Evolutionary conservation across 1,140 invertebrate genomes (phyloP), one percentile per base, ranked within the genome.

Genomic region (Hestina assimilis): DNA sequence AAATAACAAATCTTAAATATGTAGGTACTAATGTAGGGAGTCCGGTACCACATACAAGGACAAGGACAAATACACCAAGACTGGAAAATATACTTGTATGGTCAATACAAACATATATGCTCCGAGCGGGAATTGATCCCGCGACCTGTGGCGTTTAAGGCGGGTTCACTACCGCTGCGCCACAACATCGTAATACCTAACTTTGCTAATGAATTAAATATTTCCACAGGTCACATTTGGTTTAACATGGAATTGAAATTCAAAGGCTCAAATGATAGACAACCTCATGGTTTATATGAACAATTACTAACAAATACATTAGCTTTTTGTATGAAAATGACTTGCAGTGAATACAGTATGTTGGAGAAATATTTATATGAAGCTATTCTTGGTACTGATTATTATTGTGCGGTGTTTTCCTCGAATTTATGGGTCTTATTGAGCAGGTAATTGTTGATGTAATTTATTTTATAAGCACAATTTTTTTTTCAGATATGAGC

Each of bases 401-500:
- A 52, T 35, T 67, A 59, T 3, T 66, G 26, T 11, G 79, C 75
- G 4, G 19, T 82, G 6, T 84, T 87, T 60, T 64, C 72, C 9
- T 65, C 71, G 0, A 72, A 79, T 50, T 38, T 82, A 6, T 87
- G 78, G 83, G 11, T 59, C 9, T 19, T 74, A 4, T 38, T 84
- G 26, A 65, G 72, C 26, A 80, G 75, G 83, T 84, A 57, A 61
- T 42, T 45, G 31, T 55, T 59, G 28, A 43, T 45, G 3, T 42
- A 8, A 19, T 42, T 26, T 5, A 31, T 48, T 43, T n/a, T n/a
- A n/a, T n/a, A n/a, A n/a, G n/a, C n/a, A n/a, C n/a, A n/a, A n/a
- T n/a, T n/a, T n/a, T n/a, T n/a, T n/a, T n/a, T n/a, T n/a, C n/a
- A n/a, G n/a, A n/a, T n/a, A n/a, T n/a, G n/a, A n/a, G n/a, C n/a